A percentile compares a stretch with the other conserved stretches of the same genome.
These are phyloP conservation scores for Thalassoma bifasciatum DNA, from an alignment of 2,113 vertebrate species.

Conservation along the genomic window DNA sequence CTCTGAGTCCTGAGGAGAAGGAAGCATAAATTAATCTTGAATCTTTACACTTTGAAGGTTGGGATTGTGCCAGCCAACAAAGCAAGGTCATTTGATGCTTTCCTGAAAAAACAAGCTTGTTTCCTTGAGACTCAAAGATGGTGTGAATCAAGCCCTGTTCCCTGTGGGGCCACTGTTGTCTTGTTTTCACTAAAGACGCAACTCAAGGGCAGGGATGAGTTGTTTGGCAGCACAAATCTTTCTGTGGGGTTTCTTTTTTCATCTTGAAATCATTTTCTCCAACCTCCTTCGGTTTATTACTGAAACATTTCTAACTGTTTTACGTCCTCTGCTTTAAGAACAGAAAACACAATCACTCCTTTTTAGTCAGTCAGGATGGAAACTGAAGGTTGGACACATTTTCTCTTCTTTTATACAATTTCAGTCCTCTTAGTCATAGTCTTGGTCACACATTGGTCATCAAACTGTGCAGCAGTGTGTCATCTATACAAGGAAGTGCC, in stretches of 20 bases:
- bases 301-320: conserved; percentile 12
- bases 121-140: conserved; percentile 29
- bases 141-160: conserved; percentile 21
- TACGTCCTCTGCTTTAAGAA: background rate
- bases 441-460: conserved; percentile 41
- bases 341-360: background rate
- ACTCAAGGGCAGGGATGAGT: conserved; percentile 22
- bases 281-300: conserved; percentile 23
- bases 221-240: conserved; percentile 19
- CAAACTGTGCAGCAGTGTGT: conserved; percentile 33
- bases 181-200: conserved; percentile 36
- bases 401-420: background rate
- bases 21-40: conserved; percentile 50
- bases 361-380: background rate
- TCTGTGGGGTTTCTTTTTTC: background rate
- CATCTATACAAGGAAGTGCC: conserved; percentile 51
- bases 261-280: conserved; percentile 31
- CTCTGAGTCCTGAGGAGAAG: conserved; percentile 37
- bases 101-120: conserved; percentile 41
- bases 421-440: conserved; percentile 5
- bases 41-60: conserved; percentile 48
- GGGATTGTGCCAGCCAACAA: conserved; percentile 22
- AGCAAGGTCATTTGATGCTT: conserved; percentile 53
- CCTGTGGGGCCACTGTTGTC: conserved; percentile 30
- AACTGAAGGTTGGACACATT: background rate